A percentile compares a stretch with the other conserved stretches of the same genome.
Evolutionary conservation across 2,888 invertebrate species (phyloP).

Genomic region (Blastobasis lacticolella): DNA sequence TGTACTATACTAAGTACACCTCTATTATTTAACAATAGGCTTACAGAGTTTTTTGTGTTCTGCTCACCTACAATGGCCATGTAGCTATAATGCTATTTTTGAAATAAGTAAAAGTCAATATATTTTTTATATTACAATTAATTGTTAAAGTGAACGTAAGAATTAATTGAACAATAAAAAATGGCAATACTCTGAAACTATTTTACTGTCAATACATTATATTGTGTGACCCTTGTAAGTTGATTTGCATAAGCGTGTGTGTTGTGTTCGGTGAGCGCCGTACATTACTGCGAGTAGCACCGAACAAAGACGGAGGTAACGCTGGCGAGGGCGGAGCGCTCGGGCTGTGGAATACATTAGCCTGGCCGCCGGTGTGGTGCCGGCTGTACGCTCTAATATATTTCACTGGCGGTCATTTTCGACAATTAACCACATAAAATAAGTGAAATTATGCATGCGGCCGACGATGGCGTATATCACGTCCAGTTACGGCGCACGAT

Average conservation of each 20-base stretch:
- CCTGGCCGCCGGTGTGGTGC: conserved; percentile 51
- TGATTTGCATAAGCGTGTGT: conserved; percentile 27
- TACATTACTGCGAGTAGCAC: conserved; percentile 6
- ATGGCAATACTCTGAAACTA: no score
- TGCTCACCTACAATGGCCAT: no score
- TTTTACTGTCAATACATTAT: no score
- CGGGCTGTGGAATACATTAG: conserved; percentile 66
- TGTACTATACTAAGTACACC: no score
- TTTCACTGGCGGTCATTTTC: conserved; percentile 73
- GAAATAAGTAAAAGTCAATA: no score
- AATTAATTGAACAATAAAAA: no score
- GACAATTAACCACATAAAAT: conserved; percentile 75
- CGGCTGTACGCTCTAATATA: conserved; percentile 63
- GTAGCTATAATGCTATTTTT: no score
- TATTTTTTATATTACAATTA: no score
- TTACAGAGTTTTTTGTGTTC: no score
- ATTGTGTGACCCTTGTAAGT: no score
- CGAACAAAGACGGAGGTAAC: conserved; percentile 42
- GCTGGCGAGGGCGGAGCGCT: conserved; percentile 49
- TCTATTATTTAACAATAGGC: no score
- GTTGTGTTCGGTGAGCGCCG: conserved; percentile 1
- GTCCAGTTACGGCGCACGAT: conserved; percentile 73
- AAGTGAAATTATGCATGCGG: conserved; percentile 75
- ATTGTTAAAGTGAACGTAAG: no score
- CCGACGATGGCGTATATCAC: conserved; percentile 73